phyloP scores from a whole-genome alignment of 2,113 vertebrate species.

The Rhea americana region DNA sequence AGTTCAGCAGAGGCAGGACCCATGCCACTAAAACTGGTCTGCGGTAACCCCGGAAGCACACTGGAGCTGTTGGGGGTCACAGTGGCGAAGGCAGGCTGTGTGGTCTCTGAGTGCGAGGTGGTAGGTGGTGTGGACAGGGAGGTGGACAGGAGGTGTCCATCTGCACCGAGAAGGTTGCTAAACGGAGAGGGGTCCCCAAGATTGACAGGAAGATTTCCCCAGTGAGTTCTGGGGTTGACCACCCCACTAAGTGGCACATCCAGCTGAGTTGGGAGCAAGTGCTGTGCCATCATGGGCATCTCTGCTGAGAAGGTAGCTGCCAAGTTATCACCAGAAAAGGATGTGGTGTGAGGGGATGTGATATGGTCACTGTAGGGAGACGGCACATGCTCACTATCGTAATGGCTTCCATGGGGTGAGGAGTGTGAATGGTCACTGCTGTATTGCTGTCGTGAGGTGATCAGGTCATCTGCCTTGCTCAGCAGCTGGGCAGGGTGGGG shows the following conservation, averaged over 20 bases:
- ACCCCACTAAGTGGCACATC: conserved; percentile 92
- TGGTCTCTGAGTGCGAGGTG: conserved; percentile 90
- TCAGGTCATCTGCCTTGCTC: conserved; percentile 88
- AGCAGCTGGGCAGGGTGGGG: conserved; percentile 86
- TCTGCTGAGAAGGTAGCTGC: conserved; percentile 90
- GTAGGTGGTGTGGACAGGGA: conserved; percentile 95
- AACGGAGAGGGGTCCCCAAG: conserved; percentile 91
- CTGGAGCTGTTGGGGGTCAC: conserved; percentile 84
- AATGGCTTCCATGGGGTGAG: conserved; percentile 93
- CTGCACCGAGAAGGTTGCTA: conserved; percentile 90
- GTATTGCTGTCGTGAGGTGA: conserved; percentile 88
- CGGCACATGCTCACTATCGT: conserved; percentile 93
- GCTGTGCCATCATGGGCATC: conserved; percentile 87
- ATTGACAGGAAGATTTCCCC: conserved; percentile 90
- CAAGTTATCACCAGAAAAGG: conserved; percentile 82
- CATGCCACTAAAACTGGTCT: conserved; percentile 87
- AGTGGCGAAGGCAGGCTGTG: conserved; percentile 92
- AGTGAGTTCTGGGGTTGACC: conserved; percentile 90
- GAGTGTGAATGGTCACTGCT: conserved; percentile 86
- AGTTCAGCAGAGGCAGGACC: conserved; percentile 86
- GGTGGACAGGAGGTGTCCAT: conserved; percentile 95
- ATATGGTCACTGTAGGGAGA: conserved; percentile 96
- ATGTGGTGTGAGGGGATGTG: conserved; percentile 87
- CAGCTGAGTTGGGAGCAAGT: conserved; percentile 84
- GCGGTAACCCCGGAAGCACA: conserved; percentile 89